phyloP scores from a whole-genome alignment of 2,888 invertebrate species.

The Melanostoma scalare region DNA sequence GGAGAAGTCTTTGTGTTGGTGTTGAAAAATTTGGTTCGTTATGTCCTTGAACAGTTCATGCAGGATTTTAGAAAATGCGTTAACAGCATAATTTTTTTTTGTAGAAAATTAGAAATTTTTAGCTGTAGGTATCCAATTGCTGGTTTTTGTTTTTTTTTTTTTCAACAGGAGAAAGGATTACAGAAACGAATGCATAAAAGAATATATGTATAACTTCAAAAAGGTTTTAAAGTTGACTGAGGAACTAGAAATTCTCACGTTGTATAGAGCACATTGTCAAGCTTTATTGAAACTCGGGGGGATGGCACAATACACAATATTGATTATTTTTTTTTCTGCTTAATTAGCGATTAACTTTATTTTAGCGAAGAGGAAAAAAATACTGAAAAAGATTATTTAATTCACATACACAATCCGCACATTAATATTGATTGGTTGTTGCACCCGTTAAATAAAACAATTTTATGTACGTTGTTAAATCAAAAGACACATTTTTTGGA shows the following conservation, averaged over 20 bases:
- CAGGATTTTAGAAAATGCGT: slow-evolving; percentile 47
- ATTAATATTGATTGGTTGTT: neutral
- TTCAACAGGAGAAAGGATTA: slow-evolving; percentile 12
- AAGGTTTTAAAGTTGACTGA: slow-evolving; percentile 49
- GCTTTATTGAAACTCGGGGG: slow-evolving; percentile 65
- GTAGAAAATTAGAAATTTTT: slow-evolving; percentile 18
- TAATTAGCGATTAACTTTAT: slow-evolving; percentile 45
- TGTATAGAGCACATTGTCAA: slow-evolving; percentile 71
- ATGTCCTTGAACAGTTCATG: slow-evolving; percentile 67
- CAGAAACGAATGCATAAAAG: slow-evolving; percentile 50
- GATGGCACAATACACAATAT: slow-evolving; percentile 70
- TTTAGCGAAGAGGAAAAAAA: slow-evolving; percentile 9
- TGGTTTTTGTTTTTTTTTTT: too few species aligned
- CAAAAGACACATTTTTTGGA: slow-evolving; percentile 7
- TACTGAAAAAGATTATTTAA: slow-evolving; percentile 9
- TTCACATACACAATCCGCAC: slow-evolving; percentile 58
- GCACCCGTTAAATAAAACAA: slow-evolving; percentile 1
- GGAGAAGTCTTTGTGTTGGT: slow-evolving; percentile 58
- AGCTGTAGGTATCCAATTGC: neutral
- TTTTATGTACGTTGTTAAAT: slow-evolving; percentile 12
- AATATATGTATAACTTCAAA: slow-evolving; percentile 44
- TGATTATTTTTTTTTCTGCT: slow-evolving; percentile 60
- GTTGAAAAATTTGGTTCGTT: slow-evolving; percentile 48
- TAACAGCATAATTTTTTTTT: slow-evolving; percentile 34
- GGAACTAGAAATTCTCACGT: slow-evolving; percentile 70